Conservation (phyloP, 2,113 vertebrate species). For the Scartelaos histophorus region DNA sequence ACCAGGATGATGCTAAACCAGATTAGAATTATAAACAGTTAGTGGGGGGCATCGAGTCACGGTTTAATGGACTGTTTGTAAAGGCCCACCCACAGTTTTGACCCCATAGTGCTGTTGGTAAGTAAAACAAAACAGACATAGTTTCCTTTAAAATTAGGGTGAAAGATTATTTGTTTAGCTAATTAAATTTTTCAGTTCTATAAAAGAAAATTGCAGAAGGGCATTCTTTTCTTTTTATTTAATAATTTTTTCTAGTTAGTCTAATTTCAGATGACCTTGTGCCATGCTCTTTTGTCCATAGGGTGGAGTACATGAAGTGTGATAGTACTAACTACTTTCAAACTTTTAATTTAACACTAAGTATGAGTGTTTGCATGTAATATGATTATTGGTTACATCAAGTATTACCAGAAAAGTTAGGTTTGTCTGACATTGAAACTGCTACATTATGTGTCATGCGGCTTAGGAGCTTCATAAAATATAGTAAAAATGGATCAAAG, state of each 20-base stretch:
- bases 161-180: neutral
- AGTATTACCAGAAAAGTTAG: no score
- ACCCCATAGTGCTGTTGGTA: neutral
- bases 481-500: neutral
- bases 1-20: neutral
- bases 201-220: neutral
- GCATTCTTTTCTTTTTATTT: neutral
- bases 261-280: neutral
- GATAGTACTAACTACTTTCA: neutral
- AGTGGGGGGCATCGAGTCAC: neutral
- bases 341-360: no score
- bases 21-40: constrained; percentile 4
- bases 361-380: no score
- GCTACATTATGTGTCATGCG: no score
- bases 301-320: neutral
- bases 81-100: constrained; percentile 6
- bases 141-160: neutral
- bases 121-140: neutral
- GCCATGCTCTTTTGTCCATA: no score
- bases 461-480: neutral
- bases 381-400: no score
- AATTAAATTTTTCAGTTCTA: neutral
- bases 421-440: no score
- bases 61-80: neutral
- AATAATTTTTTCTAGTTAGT: neutral